Percentiles rank a stretch among this genome's conserved stretches.
Evolutionary conservation across 2,888 invertebrate genomes (phyloP).

Genomic region (Eretmocerus hayati): DNA sequence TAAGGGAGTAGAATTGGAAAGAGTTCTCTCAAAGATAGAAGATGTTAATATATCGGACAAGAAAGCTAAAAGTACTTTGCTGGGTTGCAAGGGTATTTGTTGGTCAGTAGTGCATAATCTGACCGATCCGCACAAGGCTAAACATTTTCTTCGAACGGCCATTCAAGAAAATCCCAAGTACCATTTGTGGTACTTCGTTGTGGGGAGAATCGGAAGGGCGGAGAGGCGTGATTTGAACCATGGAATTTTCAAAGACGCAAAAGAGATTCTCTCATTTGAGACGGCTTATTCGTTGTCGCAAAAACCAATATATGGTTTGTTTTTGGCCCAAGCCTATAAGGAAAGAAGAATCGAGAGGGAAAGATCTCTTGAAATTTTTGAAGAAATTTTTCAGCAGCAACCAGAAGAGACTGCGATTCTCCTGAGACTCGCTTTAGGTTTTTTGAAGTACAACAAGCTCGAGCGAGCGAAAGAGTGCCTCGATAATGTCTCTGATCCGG

Average conservation of each 20-base stretch:
- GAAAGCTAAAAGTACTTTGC: slow-evolving; percentile 1
- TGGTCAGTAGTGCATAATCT: slow-evolving; percentile 9
- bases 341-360: not conserved
- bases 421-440: slow-evolving; percentile 9
- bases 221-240: slow-evolving; percentile 5
- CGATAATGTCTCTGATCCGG: not conserved
- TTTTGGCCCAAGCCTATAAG: slow-evolving; percentile 10
- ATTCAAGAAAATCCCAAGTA: slow-evolving; percentile 2
- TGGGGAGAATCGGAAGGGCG: slow-evolving; percentile 11
- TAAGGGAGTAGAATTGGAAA: not conserved
- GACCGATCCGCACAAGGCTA: not conserved
- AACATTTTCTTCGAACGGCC: slow-evolving; percentile 3
- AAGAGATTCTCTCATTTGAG: slow-evolving; percentile 1
- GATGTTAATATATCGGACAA: not conserved
- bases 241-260: not conserved
- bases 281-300: slow-evolving; percentile 1
- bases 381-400: not conserved
- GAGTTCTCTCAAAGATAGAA: not conserved
- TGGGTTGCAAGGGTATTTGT: slow-evolving; percentile 5
- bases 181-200: slow-evolving; percentile 5
- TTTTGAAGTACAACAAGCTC: slow-evolving; percentile 1
- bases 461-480: slow-evolving; percentile 4
- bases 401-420: slow-evolving; percentile 2
- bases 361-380: slow-evolving; percentile 6
- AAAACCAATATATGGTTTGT: slow-evolving; percentile 5